Conservation (phyloP, 2,113 vertebrate species). For the Oncorhynchus kisutch region DNA sequence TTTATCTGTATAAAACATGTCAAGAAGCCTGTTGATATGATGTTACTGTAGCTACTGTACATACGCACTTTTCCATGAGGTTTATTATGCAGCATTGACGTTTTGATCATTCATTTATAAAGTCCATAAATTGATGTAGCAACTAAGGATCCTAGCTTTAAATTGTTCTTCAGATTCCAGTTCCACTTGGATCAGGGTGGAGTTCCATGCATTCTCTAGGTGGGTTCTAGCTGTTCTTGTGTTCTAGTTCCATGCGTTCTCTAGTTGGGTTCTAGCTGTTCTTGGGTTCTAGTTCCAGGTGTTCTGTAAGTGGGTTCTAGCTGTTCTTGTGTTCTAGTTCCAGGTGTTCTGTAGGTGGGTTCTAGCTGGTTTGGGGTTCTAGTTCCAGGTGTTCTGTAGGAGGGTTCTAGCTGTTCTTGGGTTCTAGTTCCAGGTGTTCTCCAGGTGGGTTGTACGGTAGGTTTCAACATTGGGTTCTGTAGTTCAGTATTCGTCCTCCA, state of each 20-base stretch:
- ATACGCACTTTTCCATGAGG: background rate
- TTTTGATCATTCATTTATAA: background rate
- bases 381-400: background rate
- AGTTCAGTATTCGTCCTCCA: constrained; percentile 89
- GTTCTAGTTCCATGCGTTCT: background rate
- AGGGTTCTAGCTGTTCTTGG: background rate
- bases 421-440: background rate
- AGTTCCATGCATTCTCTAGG: background rate
- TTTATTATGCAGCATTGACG: background rate
- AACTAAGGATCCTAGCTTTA: too few species aligned
- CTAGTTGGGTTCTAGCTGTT: background rate
- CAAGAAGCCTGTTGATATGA: too few species aligned
- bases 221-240: background rate
- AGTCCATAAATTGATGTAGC: too few species aligned
- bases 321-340: background rate
- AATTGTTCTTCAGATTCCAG: background rate
- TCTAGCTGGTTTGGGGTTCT: too few species aligned
- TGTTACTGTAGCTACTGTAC: constrained; percentile 15
- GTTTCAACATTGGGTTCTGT: constrained; percentile 34
- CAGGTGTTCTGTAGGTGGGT: background rate
- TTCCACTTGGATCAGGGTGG: background rate
- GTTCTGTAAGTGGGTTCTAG: background rate
- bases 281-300: background rate
- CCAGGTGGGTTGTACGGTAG: constrained; percentile 34
- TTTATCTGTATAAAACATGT: too few species aligned